phyloP scores from a whole-genome alignment of 2,797 vertebrate species.

The Takifugu ocellatus region DNA sequence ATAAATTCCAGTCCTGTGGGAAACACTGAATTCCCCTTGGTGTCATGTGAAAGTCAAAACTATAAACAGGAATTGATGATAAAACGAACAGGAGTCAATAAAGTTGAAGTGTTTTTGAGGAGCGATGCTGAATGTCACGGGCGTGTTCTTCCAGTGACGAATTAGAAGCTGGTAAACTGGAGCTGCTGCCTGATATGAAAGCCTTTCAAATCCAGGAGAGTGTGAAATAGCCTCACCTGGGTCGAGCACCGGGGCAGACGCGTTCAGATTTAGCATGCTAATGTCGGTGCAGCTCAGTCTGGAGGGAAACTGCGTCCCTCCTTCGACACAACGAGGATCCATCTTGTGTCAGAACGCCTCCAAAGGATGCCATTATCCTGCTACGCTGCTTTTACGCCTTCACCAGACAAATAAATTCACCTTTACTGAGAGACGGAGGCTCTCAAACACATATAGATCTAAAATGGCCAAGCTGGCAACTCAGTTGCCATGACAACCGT shows the following conservation, averaged over 20 bases:
- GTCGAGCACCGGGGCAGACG: constrained; percentile 3
- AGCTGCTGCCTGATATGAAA: constrained; percentile 9
- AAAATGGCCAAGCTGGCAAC: constrained; percentile 17
- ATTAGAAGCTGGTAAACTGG: constrained; percentile 9
- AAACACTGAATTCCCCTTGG: too few relatives aligned
- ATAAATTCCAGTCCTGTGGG: too few relatives aligned
- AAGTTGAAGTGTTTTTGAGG: constrained; percentile 16
- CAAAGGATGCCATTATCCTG: constrained; percentile 8
- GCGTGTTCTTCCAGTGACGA: constrained; percentile 7
- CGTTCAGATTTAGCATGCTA: constrained; percentile 19
- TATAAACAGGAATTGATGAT: too few relatives aligned
- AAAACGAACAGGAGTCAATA: background rate
- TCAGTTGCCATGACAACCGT: constrained; percentile 43
- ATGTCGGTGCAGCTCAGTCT: constrained; percentile 19
- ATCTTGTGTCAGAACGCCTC: constrained; percentile 24
- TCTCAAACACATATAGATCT: constrained; percentile 16
- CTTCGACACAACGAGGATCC: constrained; percentile 15
- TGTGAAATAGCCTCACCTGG: constrained; percentile 49
- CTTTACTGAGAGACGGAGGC: background rate
- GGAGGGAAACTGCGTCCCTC: constrained; percentile 18
- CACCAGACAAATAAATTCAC: background rate
- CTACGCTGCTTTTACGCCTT: background rate
- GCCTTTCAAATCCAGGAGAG: constrained; percentile 37
- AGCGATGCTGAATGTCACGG: background rate
- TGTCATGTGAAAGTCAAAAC: too few relatives aligned